Evolutionary conservation across 2,888 invertebrate genomes (phyloP).

Genomic region (Sarcophaga carnaria): DNA sequence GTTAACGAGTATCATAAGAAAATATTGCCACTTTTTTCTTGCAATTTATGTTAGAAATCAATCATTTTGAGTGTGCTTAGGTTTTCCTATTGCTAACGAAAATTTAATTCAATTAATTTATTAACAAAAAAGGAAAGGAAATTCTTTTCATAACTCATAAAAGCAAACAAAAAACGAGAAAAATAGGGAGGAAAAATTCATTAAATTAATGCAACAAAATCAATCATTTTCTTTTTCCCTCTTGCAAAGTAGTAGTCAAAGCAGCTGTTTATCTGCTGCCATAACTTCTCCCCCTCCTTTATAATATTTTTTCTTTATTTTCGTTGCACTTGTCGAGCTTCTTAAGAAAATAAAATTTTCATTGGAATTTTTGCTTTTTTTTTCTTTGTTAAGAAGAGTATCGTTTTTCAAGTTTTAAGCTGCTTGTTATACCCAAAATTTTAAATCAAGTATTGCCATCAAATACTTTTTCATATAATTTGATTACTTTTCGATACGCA

Average conservation of each 20-base stretch:
- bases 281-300: not conserved
- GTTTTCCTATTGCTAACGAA: not conserved
- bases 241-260: not conserved
- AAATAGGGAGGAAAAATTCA: conserved; percentile 32
- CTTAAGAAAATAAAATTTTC: not conserved
- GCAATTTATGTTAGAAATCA: conserved; percentile 33
- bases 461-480: conserved; percentile 45
- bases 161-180: not conserved
- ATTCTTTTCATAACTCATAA: not conserved
- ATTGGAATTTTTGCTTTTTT: too few relatives aligned
- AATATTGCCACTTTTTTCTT: not conserved
- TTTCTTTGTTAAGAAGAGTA: not conserved
- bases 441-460: conserved; percentile 54
- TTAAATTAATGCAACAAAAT: conserved; percentile 55
- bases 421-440: conserved; percentile 54
- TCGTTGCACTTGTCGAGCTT: not conserved
- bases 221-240: conserved; percentile 43
- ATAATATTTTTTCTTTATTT: not conserved
- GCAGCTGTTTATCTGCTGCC: not conserved
- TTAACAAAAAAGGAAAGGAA: not conserved
- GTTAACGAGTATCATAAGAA: not conserved
- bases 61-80: conserved; percentile 31
- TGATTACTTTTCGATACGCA: conserved; percentile 52
- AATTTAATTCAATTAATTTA: not conserved
- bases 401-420: conserved; percentile 47